Percentiles rank a stretch among this genome's conserved stretches.
These are phyloP conservation scores for Notodonta ziczac DNA, from an alignment of 2,888 invertebrate species.

Conservation along the genomic window DNA sequence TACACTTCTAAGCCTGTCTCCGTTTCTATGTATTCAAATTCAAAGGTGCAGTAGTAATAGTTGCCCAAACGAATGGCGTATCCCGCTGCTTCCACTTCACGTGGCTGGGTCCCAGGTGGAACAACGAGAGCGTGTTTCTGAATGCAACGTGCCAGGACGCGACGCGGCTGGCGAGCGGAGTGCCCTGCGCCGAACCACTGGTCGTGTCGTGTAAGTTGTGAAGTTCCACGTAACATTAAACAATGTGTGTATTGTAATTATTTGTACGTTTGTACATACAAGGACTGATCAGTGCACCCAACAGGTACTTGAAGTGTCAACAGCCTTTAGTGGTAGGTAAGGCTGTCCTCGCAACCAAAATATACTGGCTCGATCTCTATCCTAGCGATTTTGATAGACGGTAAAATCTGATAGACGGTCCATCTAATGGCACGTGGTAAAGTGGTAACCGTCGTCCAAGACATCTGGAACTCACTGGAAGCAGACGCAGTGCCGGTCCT, in stretches of 20 bases:
- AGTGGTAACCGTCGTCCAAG: no score
- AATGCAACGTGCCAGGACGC: conserved; percentile 83
- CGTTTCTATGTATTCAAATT: background rate
- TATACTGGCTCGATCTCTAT: no score
- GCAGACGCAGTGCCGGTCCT: no score
- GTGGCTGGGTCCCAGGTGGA: conserved; percentile 87
- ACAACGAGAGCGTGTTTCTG: conserved; percentile 79
- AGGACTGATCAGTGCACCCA: no score
- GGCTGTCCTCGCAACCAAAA: no score
- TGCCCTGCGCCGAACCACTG: conserved; percentile 87
- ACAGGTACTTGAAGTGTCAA: no score
- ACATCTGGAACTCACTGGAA: no score
- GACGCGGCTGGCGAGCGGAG: conserved; percentile 76
- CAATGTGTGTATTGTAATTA: background rate
- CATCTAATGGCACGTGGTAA: no score
- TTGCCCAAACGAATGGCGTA: conserved; percentile 40
- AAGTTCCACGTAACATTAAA: background rate
- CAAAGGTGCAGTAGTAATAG: conserved; percentile 45
- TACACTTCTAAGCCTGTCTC: background rate
- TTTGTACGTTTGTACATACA: no score
- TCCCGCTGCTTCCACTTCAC: conserved; percentile 86
- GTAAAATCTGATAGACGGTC: no score
- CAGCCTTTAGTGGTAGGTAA: no score
- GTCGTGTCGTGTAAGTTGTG: conserved; percentile 85
- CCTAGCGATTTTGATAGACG: no score